Conservation (phyloP, 1,140 invertebrate species). For the Archegozetes longisetosus region DNA sequence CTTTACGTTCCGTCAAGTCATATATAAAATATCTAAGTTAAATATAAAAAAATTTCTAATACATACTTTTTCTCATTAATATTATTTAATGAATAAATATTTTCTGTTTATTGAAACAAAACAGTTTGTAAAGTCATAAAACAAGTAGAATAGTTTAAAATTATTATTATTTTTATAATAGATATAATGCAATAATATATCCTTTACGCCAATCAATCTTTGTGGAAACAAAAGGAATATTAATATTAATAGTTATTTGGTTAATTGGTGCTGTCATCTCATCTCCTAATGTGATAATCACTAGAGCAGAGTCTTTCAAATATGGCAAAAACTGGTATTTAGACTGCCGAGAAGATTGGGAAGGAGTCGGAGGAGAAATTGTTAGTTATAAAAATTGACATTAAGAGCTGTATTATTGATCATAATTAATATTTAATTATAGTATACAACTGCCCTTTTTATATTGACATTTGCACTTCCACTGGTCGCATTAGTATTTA, state of each 20-base stretch:
- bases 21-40: too few relatives aligned
- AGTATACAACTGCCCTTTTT: constrained; percentile 32
- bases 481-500: constrained; percentile 31
- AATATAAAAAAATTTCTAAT: too few relatives aligned
- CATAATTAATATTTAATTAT: not conserved
- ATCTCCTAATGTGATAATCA: not conserved
- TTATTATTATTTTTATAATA: too few relatives aligned
- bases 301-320: not conserved
- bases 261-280: not conserved
- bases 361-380: not conserved
- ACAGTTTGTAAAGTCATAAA: too few relatives aligned
- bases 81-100: too few relatives aligned
- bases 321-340: not conserved
- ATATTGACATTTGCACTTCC: constrained; percentile 36
- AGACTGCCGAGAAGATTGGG: not conserved
- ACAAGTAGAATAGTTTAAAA: too few relatives aligned
- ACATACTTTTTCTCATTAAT: too few relatives aligned
- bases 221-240: not conserved
- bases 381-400: too few relatives aligned
- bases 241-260: not conserved
- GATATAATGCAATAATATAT: not conserved
- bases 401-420: too few relatives aligned
- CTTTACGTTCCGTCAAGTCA: too few relatives aligned
- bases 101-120: too few relatives aligned
- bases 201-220: not conserved